Conservation (phyloP, 2,888 invertebrate genomes). For the Andrena fulva region DNA sequence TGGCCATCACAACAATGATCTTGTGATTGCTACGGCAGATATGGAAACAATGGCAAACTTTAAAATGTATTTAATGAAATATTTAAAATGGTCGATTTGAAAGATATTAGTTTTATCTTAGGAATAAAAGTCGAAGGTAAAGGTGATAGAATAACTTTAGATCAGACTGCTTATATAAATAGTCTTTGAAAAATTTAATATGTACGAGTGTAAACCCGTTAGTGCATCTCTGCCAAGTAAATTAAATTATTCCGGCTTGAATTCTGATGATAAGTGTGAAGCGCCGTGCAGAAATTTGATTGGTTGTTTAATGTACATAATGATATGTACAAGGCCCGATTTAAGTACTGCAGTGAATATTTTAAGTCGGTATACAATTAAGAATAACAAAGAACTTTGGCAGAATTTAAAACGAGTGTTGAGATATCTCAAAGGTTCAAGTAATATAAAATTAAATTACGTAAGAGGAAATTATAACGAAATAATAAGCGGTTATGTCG, state of each 20-base stretch:
- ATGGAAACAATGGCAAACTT: no score
- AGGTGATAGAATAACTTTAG: not conserved
- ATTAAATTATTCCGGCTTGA: not conserved
- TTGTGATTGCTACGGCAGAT: no score
- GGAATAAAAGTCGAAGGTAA: not conserved
- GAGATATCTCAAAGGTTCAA: slow-evolving; percentile 11
- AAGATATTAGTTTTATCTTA: not conserved
- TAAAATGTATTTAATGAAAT: no score
- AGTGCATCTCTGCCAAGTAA: not conserved
- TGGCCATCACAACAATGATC: no score
- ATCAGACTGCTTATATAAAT: not conserved
- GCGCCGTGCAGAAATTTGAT: not conserved
- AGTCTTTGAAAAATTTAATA: slow-evolving; percentile 1
- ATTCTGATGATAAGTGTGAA: not conserved
- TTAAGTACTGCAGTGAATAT: not conserved
- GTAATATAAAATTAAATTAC: slow-evolving; percentile 8
- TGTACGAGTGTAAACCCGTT: not conserved
- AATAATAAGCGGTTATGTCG: slow-evolving; percentile 8
- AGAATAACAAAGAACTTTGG: slow-evolving; percentile 8
- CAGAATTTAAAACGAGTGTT: not conserved
- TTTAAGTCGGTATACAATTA: not conserved
- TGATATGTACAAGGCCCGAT: slow-evolving; percentile 4
- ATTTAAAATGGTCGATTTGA: no score
- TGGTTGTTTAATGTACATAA: slow-evolving; percentile 3
- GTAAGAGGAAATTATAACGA: not conserved